Evolutionary conservation across 2,113 vertebrate species (phyloP), one percentile per base, ranked within the genome.

Genomic region (Scortum barcoo): DNA sequence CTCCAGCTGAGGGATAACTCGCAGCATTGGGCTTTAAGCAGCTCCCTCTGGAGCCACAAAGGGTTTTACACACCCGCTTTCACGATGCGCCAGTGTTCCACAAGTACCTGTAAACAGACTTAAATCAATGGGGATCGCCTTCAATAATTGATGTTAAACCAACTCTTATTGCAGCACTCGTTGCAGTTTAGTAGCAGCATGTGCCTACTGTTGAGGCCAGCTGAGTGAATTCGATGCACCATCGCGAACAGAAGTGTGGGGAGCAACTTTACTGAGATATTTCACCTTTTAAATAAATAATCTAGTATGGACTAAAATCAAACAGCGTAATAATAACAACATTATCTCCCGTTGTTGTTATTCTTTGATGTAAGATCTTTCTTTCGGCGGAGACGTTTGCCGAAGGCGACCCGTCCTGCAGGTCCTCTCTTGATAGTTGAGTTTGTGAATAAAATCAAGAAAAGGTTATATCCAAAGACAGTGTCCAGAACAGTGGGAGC

Each of bases 271-370:
- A 56, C 22, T 56, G 8, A n/a, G 16, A 57, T 44, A n/a, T 26
- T 54, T 71, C 6, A 69, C 7, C 22, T 38, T 71, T 54, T 40
- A 7, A 63, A 61, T 24, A 14, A 24, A 42, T 22, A 63, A 26
- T 5, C 7, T 24, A 42, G 24, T 46, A 9, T n/a, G 38, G 30
- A 54, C n/a, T 58, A 17, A 67, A 48, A 67, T 51, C 6, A 68
- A 10, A 28, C 3, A 33, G 19, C 54, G 12, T 50, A 42, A 54
- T 33, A 70, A 30, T 40, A 40, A 24, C 24, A 48, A 62, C 19
- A 28, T 67, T 11, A 61, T 84, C 42, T 70, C n/a, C 38, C 12
- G 19, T 46, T 40, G 36, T 61, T 56, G 22, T 30, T 72, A 4
- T 48, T 19, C 36, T n/a, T n/a, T 10, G 42, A 51, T 50, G 58